A percentile compares a stretch with the other conserved stretches of the same genome.
phyloP scores from a whole-genome alignment of 2,113 vertebrate species.

The Suricata suricatta region DNA sequence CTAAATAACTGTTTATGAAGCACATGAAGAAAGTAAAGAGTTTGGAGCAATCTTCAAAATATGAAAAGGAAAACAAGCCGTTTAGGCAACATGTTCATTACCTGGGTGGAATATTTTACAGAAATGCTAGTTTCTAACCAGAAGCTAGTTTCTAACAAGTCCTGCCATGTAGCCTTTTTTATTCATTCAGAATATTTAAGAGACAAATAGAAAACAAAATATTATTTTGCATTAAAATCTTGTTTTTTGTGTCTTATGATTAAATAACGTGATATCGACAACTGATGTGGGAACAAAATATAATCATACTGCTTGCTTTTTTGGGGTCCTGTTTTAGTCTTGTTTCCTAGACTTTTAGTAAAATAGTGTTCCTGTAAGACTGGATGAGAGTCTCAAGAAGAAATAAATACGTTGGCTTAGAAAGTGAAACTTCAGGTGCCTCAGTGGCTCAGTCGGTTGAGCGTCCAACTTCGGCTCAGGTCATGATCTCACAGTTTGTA shows the following conservation, averaged over 20 bases:
- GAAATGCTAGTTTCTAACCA: neutral
- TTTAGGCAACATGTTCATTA: neutral
- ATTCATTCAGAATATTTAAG: conserved; percentile 15
- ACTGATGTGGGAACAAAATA: neutral
- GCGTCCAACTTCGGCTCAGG: too few relatives aligned
- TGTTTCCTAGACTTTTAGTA: neutral
- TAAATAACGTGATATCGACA: conserved; percentile 1
- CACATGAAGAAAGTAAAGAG: neutral
- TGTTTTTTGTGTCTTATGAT: neutral
- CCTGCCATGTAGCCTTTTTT: neutral
- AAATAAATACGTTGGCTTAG: neutral
- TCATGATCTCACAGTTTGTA: too few relatives aligned
- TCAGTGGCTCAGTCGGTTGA: too few relatives aligned
- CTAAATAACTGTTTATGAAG: neutral
- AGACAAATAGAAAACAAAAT: neutral
- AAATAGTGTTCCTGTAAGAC: neutral
- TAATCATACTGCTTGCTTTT: neutral
- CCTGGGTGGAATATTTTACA: neutral
- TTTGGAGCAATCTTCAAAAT: conserved; percentile 9
- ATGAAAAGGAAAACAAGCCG: neutral
- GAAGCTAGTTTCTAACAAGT: neutral
- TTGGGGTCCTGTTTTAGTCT: neutral
- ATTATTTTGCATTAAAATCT: neutral
- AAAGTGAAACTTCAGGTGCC: neutral
- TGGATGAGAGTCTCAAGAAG: neutral